Conservation (phyloP, 2,888 invertebrate genomes). For the Cheilosia variabilis region DNA sequence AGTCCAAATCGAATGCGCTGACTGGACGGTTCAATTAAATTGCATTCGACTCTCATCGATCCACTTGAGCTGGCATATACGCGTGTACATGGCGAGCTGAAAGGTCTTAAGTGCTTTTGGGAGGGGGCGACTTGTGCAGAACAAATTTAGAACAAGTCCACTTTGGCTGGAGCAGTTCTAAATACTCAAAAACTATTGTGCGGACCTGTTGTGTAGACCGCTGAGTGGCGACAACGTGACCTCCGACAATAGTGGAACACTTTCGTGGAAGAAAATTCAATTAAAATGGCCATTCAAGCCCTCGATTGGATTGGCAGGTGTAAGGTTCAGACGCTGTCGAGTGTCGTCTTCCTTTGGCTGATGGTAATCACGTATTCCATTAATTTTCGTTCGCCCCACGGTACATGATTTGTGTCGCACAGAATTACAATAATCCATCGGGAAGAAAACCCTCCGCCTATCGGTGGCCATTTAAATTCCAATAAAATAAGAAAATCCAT, state of each 20-base stretch:
- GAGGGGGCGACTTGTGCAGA: slow-evolving; percentile 5
- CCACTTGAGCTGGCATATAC: slow-evolving; percentile 26
- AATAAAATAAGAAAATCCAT: slow-evolving; percentile 37
- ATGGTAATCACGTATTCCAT: slow-evolving; percentile 9
- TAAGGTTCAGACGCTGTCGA: slow-evolving; percentile 10
- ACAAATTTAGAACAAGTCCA: slow-evolving; percentile 22
- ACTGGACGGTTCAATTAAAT: slow-evolving; percentile 30
- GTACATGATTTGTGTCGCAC: neutral
- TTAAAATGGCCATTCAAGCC: slow-evolving; percentile 2
- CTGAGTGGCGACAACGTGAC: slow-evolving; percentile 30
- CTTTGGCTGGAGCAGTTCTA: neutral
- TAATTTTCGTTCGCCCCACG: neutral
- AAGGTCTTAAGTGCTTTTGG: slow-evolving; percentile 15
- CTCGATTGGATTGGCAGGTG: slow-evolving; percentile 20
- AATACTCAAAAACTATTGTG: neutral
- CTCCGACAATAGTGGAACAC: slow-evolving; percentile 28
- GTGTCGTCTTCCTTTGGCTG: neutral
- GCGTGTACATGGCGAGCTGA: slow-evolving; percentile 8
- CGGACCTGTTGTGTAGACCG: neutral
- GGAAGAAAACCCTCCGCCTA: slow-evolving; percentile 1
- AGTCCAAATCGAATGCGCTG: slow-evolving; percentile 30
- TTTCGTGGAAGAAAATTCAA: slow-evolving; percentile 21
- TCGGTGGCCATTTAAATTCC: slow-evolving; percentile 24
- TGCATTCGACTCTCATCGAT: slow-evolving; percentile 20
- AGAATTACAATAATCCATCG: slow-evolving; percentile 19